A percentile compares a stretch with the other conserved stretches of the same genome.
Evolutionary conservation across 64 coral and sea anemone species (phyloP).

Genomic region (Hydrozoanthus tunicans): DNA sequence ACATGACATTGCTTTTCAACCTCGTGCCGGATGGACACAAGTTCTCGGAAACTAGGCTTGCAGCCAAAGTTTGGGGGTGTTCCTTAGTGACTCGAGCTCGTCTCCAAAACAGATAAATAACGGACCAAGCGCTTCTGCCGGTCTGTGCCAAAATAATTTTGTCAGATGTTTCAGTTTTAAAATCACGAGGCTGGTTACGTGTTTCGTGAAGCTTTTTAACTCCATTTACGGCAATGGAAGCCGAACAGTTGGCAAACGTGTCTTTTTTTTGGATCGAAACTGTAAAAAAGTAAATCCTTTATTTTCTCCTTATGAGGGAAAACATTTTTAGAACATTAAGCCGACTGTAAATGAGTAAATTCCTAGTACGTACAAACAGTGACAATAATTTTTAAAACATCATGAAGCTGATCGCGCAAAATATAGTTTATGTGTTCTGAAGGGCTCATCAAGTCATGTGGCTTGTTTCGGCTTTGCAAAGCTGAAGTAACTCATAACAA

Average conservation of each 20-base stretch:
- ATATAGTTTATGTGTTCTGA: not conserved
- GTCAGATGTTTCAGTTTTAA: constrained; percentile 36
- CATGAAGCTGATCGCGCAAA: not conserved
- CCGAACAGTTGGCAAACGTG: not conserved
- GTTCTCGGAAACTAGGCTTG: not conserved
- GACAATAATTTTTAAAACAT: no score
- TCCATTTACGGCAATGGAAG: constrained; percentile 14
- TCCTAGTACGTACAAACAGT: no score
- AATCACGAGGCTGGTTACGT: constrained; percentile 15
- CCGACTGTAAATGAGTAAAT: no score
- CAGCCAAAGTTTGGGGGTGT: constrained; percentile 2
- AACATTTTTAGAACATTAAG: not conserved
- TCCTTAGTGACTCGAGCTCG: not conserved
- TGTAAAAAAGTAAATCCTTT: not conserved
- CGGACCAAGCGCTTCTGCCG: not conserved
- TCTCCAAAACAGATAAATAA: constrained; percentile 33
- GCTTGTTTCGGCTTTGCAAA: no score
- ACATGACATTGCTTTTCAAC: not conserved
- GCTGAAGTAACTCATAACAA: not conserved
- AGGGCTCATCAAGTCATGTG: no score
- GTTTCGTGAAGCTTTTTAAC: not conserved
- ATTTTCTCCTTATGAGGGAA: not conserved
- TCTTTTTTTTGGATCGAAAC: not conserved
- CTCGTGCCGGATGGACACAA: not conserved
- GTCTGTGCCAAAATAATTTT: constrained; percentile 10